Evolutionary conservation across 92 coral and sea anemone genomes (phyloP).

Genomic region (Porites lobata): DNA sequence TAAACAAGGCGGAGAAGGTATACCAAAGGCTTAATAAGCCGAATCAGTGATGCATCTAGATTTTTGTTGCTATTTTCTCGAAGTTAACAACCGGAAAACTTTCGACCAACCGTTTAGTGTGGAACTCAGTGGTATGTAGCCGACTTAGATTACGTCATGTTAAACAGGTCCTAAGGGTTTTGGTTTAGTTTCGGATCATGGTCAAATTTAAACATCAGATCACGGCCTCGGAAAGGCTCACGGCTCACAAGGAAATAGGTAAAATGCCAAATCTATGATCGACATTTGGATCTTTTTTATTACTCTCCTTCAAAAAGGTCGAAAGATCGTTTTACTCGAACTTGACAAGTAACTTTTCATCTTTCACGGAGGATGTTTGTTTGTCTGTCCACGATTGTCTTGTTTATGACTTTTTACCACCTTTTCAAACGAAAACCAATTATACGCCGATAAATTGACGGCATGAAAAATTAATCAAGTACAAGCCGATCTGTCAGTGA

Average conservation of each 20-base stretch:
- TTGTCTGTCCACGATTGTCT: background rate
- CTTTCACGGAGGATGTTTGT: background rate
- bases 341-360: background rate
- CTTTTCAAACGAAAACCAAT: constrained; percentile 13
- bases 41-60: constrained; percentile 66
- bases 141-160: constrained; percentile 76
- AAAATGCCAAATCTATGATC: background rate
- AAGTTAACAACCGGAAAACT: constrained; percentile 40
- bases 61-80: constrained; percentile 20
- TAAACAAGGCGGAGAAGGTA: background rate
- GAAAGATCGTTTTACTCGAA: too few species aligned
- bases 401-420: constrained; percentile 11
- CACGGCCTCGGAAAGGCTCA: constrained; percentile 32
- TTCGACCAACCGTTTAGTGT: constrained; percentile 19
- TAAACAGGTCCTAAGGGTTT: constrained; percentile 63
- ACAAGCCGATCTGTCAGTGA: constrained; percentile 40
- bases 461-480: constrained; percentile 41
- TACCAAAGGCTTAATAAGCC: background rate
- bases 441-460: constrained; percentile 29
- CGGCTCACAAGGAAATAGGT: background rate
- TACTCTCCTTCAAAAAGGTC: background rate
- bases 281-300: background rate
- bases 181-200: constrained; percentile 49
- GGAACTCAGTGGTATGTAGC: constrained; percentile 18
- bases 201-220: constrained; percentile 53